Percentiles rank a stretch among this genome's conserved stretches.
Conservation (phyloP, 2,113 vertebrate species). For the Marmota monax region DNA sequence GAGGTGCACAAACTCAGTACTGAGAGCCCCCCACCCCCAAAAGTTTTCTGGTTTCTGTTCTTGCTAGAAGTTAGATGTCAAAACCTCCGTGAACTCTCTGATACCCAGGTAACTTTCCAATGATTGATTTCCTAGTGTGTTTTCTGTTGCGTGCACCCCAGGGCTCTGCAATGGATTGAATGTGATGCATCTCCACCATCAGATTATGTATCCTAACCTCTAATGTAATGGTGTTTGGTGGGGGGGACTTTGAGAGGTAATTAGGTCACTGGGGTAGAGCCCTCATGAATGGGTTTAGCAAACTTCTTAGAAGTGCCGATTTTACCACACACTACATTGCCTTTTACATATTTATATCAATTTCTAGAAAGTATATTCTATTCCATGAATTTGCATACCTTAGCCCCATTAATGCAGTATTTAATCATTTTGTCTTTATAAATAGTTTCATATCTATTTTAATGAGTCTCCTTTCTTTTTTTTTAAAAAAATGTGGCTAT, state of each 20-base stretch:
- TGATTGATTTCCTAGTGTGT: neutral
- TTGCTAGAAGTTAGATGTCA: neutral
- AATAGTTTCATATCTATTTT: neutral
- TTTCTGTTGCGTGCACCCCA: neutral
- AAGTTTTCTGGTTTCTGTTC: neutral
- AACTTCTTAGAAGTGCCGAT: neutral
- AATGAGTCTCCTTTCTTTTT: neutral
- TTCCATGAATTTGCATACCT: neutral
- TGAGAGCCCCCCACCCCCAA: neutral
- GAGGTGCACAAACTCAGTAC: neutral
- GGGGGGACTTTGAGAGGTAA: neutral
- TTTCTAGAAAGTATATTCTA: conserved; percentile 40
- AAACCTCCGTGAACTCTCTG: neutral
- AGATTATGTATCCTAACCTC: neutral
- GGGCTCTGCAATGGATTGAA: neutral
- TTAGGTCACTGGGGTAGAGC: too few relatives aligned
- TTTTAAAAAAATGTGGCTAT: neutral
- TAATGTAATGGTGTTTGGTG: neutral
- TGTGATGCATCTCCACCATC: neutral
- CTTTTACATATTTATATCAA: neutral
- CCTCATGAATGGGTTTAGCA: neutral
- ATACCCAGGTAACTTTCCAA: neutral
- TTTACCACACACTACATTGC: neutral
- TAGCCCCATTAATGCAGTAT: neutral
- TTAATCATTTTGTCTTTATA: neutral